These are phyloP conservation scores for Dryococelus australis DNA, from an alignment of 2,888 invertebrate species.

Conservation along the genomic window DNA sequence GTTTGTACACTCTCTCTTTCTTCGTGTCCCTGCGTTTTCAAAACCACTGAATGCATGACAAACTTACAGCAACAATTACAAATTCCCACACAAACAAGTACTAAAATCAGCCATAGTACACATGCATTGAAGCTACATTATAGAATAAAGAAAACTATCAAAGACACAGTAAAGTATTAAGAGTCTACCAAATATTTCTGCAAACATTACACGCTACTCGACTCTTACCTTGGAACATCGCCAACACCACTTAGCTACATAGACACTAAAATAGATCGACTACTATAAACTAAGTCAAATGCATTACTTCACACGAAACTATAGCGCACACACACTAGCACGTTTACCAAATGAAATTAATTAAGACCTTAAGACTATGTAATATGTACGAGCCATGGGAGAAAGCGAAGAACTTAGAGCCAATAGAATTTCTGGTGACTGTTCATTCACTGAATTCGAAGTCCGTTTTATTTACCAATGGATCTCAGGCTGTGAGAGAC, in stretches of 20 bases:
- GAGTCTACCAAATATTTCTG: neutral
- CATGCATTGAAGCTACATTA: neutral
- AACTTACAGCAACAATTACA: neutral
- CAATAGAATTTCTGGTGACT: too few relatives aligned
- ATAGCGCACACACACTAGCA: too few relatives aligned
- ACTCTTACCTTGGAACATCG: neutral
- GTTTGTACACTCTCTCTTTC: constrained; percentile 9
- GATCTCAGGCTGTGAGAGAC: too few relatives aligned
- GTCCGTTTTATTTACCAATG: too few relatives aligned
- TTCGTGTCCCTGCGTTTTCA: constrained; percentile 16
- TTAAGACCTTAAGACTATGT: too few relatives aligned
- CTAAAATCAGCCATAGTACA: neutral
- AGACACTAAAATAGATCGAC: too few relatives aligned
- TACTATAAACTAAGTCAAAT: too few relatives aligned
- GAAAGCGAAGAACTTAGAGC: too few relatives aligned
- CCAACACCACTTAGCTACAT: neutral
- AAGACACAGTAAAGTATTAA: neutral
- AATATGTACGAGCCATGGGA: too few relatives aligned
- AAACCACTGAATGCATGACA: neutral
- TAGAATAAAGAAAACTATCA: neutral
- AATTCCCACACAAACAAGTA: neutral
- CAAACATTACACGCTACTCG: neutral
- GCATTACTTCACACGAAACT: too few relatives aligned
- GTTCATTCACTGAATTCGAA: too few relatives aligned
- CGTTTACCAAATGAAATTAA: too few relatives aligned